Percentiles rank a stretch among this genome's conserved stretches.
Evolutionary conservation across 1,140 invertebrate genomes (phyloP).

Genomic region (Oryctes rhinoceros): DNA sequence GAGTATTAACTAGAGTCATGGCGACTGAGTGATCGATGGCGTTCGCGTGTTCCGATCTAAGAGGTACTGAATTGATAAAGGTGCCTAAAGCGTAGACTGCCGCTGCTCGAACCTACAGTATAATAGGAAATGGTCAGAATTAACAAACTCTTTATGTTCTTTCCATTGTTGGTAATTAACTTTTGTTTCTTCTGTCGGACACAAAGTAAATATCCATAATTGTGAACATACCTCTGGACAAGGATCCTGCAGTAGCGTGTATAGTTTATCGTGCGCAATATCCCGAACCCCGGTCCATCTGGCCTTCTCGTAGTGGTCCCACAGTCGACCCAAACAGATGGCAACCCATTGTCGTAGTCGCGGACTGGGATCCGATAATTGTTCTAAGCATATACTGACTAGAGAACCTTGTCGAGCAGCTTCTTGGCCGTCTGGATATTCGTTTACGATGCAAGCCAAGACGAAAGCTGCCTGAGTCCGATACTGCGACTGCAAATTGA

Average conservation of each 20-base stretch:
- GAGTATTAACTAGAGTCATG: conserved; percentile 81
- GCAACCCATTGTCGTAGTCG: conserved; percentile 90
- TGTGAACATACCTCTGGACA: conserved; percentile 77
- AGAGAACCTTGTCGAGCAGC: conserved; percentile 86
- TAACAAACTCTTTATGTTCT: too few species aligned
- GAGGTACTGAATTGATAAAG: conserved; percentile 83
- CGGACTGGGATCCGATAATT: conserved; percentile 69
- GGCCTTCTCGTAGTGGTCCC: conserved; percentile 92
- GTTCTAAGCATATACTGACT: conserved; percentile 89
- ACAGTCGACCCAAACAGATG: conserved; percentile 91
- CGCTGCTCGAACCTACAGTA: conserved; percentile 80
- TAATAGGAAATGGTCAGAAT: too few species aligned
- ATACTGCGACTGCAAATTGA: conserved; percentile 75
- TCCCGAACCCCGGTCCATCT: conserved; percentile 96
- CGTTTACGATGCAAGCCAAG: conserved; percentile 90
- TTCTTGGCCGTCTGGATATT: conserved; percentile 86
- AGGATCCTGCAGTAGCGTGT: conserved; percentile 78
- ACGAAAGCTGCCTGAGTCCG: conserved; percentile 93
- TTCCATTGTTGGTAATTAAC: too few species aligned
- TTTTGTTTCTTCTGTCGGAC: not conserved
- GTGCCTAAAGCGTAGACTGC: conserved; percentile 93
- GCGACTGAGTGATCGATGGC: conserved; percentile 92
- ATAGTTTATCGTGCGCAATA: conserved; percentile 94
- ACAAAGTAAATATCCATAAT: not conserved
- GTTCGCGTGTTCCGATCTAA: conserved; percentile 89